Conservation (phyloP, 2,888 invertebrate genomes). For the Drosophila buzzatii region DNA sequence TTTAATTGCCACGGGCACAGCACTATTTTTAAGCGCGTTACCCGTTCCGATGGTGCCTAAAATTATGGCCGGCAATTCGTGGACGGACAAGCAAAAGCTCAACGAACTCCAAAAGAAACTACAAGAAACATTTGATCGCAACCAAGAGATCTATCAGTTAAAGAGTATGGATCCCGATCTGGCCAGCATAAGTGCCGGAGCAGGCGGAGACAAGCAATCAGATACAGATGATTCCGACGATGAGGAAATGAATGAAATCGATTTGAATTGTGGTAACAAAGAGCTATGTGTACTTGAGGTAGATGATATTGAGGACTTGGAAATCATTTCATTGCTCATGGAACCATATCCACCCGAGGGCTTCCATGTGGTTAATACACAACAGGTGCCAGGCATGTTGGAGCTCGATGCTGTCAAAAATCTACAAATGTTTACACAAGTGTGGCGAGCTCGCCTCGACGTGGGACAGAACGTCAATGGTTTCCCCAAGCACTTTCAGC, state of each 20-base stretch:
- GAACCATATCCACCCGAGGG: conserved; percentile 91
- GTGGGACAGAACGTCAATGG: conserved; percentile 86
- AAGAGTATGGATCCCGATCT: conserved; percentile 85
- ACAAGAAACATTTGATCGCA: conserved; percentile 89
- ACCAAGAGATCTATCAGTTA: conserved; percentile 90
- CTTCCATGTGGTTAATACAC: conserved; percentile 92
- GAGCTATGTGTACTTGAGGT: conserved; percentile 93
- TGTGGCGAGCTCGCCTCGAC: conserved; percentile 89
- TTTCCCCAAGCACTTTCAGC: conserved; percentile 87
- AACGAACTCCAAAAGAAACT: conserved; percentile 90
- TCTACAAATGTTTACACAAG: conserved; percentile 94
- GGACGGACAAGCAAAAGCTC: conserved; percentile 88
- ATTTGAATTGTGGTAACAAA: conserved; percentile 90
- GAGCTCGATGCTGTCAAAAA: conserved; percentile 89
- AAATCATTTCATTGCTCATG: conserved; percentile 90
- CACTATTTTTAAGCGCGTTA: conserved; percentile 91
- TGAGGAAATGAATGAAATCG: conserved; percentile 88
- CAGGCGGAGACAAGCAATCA: conserved; percentile 74
- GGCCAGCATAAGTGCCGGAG: conserved; percentile 28
- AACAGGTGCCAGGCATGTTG: conserved; percentile 90
- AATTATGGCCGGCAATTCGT: conserved; percentile 89
- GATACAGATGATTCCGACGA: conserved; percentile 90
- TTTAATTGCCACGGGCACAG: conserved; percentile 95
- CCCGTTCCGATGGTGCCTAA: conserved; percentile 91
- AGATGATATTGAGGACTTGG: conserved; percentile 93